Evolutionary conservation across 1,140 invertebrate species (phyloP).

Genomic region (Drosophila biarmipes): DNA sequence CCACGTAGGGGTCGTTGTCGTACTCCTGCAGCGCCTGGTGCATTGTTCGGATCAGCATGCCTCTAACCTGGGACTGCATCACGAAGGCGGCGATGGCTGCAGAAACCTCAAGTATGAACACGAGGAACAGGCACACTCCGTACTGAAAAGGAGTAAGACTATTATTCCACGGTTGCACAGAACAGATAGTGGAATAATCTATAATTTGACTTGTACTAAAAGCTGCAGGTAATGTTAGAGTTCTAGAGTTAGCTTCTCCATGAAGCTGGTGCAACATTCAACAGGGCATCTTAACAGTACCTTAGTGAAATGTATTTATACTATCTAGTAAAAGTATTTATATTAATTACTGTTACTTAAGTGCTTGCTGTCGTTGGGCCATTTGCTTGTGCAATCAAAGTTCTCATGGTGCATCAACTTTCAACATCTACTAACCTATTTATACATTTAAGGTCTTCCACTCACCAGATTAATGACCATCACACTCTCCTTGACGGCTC

Average conservation of each 20-base stretch:
- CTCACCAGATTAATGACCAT: slow-evolving; percentile 92
- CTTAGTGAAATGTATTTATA: not conserved
- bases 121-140: slow-evolving; percentile 90
- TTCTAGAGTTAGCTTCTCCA: no score
- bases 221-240: no score
- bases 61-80: slow-evolving; percentile 87
- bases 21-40: slow-evolving; percentile 86
- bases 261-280: no score
- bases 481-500: slow-evolving; percentile 92
- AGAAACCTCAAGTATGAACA: slow-evolving; percentile 92
- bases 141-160: slow-evolving; percentile 87
- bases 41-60: slow-evolving; percentile 87
- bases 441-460: slow-evolving; percentile 23
- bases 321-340: no score
- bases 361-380: no score
- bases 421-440: no score
- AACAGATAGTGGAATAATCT: not conserved
- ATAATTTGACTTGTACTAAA: no score
- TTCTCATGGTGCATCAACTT: no score
- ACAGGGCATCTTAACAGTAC: no score
- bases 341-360: no score
- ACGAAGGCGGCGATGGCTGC: slow-evolving; percentile 92
- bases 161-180: not conserved
- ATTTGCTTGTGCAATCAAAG: no score
- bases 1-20: slow-evolving; percentile 85